Evolutionary conservation across 2,113 vertebrate species (phyloP), one percentile per base, ranked within the genome.

Genomic region (Hippocampus mohnikei): DNA sequence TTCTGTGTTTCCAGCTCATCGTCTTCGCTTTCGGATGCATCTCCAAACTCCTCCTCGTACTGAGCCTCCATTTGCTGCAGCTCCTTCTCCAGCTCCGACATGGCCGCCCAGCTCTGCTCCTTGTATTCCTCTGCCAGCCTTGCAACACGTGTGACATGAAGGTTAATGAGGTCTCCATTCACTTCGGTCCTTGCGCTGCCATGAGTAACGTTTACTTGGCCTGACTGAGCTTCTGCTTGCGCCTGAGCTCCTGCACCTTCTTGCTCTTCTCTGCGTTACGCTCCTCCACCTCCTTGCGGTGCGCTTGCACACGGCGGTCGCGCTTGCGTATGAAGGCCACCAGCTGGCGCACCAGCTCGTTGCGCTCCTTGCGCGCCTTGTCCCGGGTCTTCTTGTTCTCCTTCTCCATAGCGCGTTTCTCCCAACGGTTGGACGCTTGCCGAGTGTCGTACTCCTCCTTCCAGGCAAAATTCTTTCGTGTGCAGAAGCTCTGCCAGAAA

Each of bases 401-500:
- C 79, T 98, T 98, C 84, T 99, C 97, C 97, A 99, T 99, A 50
- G 96, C 97, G 29, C 97, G 90, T 63, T 98, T 99, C 87, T 98
- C 96, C 96, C 96, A 98, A 81, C 95, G 96, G 90, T 98, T 99
- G 65, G 95, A 95, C 2, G 95, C 96, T 64, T 98, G 95, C 15
- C 96, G 90, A 0, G 94, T 98, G 68, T 99, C 97, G 2, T 97
- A 98, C 23, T 96, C 95, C 83, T 99, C 97, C 71, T 95, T 97
- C 96, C 97, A 98, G 1, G 96, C 93, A 74, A 98, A 98, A 78
- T 90, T 96, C 75, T 95, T 98, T 16, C 88, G 91, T 0, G 96
- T 97, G 84, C 95, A 97, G 85, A 98, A 98, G 81, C 97, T 99
- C 90, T 99, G 97, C 97, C 97, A 99, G 81, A 94, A 94, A 11